A percentile compares a stretch with the other conserved stretches of the same genome.
Conservation (phyloP, 1,140 invertebrate species). For the Cherax destructor region DNA sequence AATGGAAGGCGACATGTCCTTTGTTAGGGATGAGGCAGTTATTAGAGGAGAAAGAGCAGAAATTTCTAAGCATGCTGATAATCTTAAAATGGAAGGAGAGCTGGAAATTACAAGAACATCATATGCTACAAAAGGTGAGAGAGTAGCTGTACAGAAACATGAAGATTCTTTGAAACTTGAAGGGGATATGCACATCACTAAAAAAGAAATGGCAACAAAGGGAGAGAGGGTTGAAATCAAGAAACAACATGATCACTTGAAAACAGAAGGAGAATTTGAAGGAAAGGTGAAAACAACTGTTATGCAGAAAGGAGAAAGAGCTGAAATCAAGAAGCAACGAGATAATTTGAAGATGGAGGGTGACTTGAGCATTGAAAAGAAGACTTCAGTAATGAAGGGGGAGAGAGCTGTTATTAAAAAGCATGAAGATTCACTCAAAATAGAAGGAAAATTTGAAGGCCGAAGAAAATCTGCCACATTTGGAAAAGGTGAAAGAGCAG, state of each 20-base stretch:
- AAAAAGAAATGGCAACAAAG: conserved; percentile 20
- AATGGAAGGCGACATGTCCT: conserved; percentile 71
- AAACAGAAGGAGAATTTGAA: conserved; percentile 39
- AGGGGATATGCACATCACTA: conserved; percentile 73
- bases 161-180: conserved; percentile 78
- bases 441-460: conserved; percentile 80
- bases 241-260: conserved; percentile 75
- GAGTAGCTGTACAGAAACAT: conserved; percentile 75
- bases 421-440: conserved; percentile 78
- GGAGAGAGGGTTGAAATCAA: conserved; percentile 73
- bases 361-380: conserved; percentile 56
- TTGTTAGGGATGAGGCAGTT: conserved; percentile 41
- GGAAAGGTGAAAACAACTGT: conserved; percentile 27
- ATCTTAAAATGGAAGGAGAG: conserved; percentile 75
- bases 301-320: conserved; percentile 61
- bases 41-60: conserved; percentile 75
- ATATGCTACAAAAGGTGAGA: conserved; percentile 67
- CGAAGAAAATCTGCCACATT: conserved; percentile 49
- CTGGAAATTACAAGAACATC: conserved; percentile 66
- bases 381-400: conserved; percentile 71
- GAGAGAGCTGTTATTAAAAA: conserved; percentile 75
- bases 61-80: conserved; percentile 79
- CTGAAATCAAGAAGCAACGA: conserved; percentile 63
- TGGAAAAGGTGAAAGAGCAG: conserved; percentile 74
- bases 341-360: conserved; percentile 72